Percentiles rank a stretch among this genome's conserved stretches.
Conservation (phyloP, 2,888 invertebrate genomes). For the Netelia virgata region DNA sequence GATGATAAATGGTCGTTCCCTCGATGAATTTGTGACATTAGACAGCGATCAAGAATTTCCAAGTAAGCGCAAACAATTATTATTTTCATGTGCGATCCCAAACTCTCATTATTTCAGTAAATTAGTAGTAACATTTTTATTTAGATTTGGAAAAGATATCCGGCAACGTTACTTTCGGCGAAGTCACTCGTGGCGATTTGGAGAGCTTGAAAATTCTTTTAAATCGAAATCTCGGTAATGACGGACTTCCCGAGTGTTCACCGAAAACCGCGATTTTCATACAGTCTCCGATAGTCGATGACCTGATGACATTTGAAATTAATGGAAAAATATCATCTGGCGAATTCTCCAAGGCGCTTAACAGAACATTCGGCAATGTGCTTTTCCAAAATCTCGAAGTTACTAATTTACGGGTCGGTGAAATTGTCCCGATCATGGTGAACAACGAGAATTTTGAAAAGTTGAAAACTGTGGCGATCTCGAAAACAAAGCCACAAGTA, state of each 20-base stretch:
- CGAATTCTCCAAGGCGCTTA: slow-evolving; percentile 75
- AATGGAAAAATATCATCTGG: slow-evolving; percentile 68
- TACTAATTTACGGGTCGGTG: slow-evolving; percentile 83
- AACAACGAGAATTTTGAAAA: slow-evolving; percentile 71
- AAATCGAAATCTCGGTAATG: slow-evolving; percentile 30
- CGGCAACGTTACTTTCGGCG: slow-evolving; percentile 72
- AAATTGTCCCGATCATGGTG: slow-evolving; percentile 67
- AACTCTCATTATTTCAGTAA: slow-evolving; percentile 9
- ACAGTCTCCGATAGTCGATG: slow-evolving; percentile 72
- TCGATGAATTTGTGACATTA: slow-evolving; percentile 85
- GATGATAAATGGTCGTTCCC: slow-evolving; percentile 84
- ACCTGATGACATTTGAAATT: slow-evolving; percentile 70
- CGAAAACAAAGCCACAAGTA: slow-evolving; percentile 65
- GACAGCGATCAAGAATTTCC: slow-evolving; percentile 85
- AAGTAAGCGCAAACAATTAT: slow-evolving; percentile 69
- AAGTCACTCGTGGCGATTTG: slow-evolving; percentile 69
- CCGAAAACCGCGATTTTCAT: slow-evolving; percentile 72
- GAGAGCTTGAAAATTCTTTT: slow-evolving; percentile 67
- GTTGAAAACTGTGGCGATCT: slow-evolving; percentile 62
- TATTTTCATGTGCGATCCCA: too few relatives aligned
- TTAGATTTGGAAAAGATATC: slow-evolving; percentile 76
- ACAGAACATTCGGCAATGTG: slow-evolving; percentile 83
- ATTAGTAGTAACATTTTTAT: slow-evolving; percentile 53
- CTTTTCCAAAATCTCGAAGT: slow-evolving; percentile 85
- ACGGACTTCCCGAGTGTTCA: slow-evolving; percentile 64